A percentile compares a stretch with the other conserved stretches of the same genome.
Conservation (phyloP, 2,888 invertebrate genomes). For the Drosophila pseudotakahashii region DNA sequence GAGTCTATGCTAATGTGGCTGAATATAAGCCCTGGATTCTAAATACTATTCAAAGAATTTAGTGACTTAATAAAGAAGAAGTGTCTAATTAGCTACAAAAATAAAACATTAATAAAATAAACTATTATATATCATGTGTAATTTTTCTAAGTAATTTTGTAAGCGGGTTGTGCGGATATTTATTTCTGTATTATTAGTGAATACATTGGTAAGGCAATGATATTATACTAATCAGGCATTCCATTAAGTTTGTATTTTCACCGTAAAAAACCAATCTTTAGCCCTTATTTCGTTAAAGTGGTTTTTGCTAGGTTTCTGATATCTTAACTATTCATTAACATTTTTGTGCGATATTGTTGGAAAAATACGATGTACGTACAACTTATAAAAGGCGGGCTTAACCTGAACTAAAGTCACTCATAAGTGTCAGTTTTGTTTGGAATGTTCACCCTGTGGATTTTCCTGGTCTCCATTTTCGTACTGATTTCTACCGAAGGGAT, state of each 20-base stretch:
- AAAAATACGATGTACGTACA: neutral
- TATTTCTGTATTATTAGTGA: no score
- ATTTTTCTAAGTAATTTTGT: no score
- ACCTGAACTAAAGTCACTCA: neutral
- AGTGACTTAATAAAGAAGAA: no score
- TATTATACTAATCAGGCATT: no score
- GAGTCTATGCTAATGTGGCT: constrained; percentile 33
- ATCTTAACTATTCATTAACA: neutral
- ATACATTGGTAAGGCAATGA: no score
- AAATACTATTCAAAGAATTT: neutral
- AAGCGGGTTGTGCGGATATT: no score
- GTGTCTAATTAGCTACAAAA: no score
- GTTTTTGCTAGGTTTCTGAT: neutral
- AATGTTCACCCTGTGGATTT: constrained; percentile 1
- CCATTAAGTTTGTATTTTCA: no score
- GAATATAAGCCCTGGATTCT: constrained; percentile 44
- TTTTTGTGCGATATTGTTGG: neutral
- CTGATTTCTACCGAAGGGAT: neutral
- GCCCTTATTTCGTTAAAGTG: neutral
- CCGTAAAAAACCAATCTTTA: no score
- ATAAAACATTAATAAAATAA: no score
- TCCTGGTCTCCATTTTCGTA: neutral
- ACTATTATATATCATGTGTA: no score
- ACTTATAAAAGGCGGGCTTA: neutral
- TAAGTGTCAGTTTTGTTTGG: neutral